Base-by-base conservation (phyloP, 2,797 vertebrate genomes). In the Trematomus bernacchii region DNA sequence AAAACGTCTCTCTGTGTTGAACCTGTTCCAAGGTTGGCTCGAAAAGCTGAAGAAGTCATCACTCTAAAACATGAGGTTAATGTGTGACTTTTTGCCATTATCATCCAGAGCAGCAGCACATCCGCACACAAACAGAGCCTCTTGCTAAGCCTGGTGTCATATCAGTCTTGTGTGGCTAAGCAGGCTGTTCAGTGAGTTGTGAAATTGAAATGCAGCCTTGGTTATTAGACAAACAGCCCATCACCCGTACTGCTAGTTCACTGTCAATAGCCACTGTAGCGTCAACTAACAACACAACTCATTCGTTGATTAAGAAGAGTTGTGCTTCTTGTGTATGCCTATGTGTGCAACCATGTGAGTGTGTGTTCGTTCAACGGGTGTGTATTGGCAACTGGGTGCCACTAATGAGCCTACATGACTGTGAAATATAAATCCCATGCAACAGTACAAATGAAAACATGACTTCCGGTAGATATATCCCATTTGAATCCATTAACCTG, bases 171-270 rank as follows among this genome's bases (percentile, higher is more conserved):
- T 89, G 85, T 68, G 86, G 89, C 91, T 92, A 92, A 94, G 87
- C 91, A 90, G 91, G 88, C 89, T 94, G 91, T 87, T 91, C 93
- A 93, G 65, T 88, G 85, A 82, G 71, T 93, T 92, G 93, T 95
- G 94, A 95, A 95, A 95, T 95, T 95, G 94, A 94, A 95, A 95
- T 92, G 91, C 90, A 86, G 92, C 91, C 91, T 89, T 93, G 87
- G 93, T 93, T 93, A 94, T 95, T 94, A 93, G 94, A 94, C 93
- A 94, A 95, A 94, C 92, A 91, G 87, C 88, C 83, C 87, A 89
- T 80, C 86, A 79, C 84, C 87, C 83, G 65, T 83, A 81, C 86
- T 87, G 86, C 88, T 90, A 85, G 90, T 89, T 85, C 86, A 84
- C 84, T 92, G 92, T 94, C 92, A 93, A 88, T 84, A 89, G 86